A percentile compares a stretch with the other conserved stretches of the same genome.
phyloP scores from a whole-genome alignment of 1,140 invertebrate species.

The Zaprionus camerounensis region DNA sequence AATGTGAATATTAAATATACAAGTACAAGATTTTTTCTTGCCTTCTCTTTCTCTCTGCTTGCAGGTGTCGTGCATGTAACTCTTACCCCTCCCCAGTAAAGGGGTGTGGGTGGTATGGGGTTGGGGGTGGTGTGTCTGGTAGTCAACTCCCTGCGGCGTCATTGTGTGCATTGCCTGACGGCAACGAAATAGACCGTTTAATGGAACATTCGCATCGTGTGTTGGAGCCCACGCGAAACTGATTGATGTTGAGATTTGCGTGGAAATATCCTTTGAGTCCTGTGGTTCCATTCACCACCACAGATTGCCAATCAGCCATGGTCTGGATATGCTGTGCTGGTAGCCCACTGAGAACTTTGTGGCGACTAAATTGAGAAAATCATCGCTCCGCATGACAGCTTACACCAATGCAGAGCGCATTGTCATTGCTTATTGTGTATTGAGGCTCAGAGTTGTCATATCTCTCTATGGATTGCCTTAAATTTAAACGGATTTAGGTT shows the following conservation, averaged over 20 bases:
- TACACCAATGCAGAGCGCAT: not conserved
- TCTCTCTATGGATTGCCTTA: not conserved
- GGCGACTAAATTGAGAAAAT: constrained; percentile 2
- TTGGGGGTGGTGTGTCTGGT: not conserved
- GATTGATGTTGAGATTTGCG: constrained; percentile 62
- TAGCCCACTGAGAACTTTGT: not conserved
- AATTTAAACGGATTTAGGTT: not conserved
- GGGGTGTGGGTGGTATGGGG: not conserved
- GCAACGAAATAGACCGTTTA: constrained; percentile 65
- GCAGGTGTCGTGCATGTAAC: constrained; percentile 17
- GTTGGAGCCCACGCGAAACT: constrained; percentile 26
- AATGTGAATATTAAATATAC: constrained; percentile 80
- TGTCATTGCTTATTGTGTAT: not conserved
- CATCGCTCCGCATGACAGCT: not conserved
- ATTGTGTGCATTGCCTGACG: constrained; percentile 62
- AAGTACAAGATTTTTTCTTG: constrained; percentile 60
- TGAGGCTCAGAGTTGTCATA: not conserved
- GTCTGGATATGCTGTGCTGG: not conserved
- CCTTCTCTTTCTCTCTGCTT: not conserved
- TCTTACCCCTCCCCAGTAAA: not conserved
- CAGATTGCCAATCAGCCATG: constrained; percentile 29
- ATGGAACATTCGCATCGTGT: constrained; percentile 64
- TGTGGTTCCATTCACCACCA: constrained; percentile 11
- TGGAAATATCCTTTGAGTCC: constrained; percentile 10
- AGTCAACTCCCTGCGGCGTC: constrained; percentile 66